Conservation (phyloP, 2,797 vertebrate genomes). For the Parotocinclus haroldoi region DNA sequence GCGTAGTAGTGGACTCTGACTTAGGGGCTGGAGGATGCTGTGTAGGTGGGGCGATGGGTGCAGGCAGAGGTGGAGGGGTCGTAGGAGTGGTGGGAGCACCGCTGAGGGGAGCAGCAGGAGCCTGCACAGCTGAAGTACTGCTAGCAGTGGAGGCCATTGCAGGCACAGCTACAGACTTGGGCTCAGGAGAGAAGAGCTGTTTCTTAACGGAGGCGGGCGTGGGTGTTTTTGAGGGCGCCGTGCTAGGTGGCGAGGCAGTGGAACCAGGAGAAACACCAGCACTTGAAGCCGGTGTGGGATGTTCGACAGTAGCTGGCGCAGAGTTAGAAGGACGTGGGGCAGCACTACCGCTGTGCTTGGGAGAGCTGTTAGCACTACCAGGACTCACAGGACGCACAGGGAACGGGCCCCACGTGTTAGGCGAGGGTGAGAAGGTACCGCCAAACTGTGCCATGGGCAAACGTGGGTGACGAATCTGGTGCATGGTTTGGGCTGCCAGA, state of each 20-base stretch:
- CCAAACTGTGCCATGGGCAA: conserved; percentile 97
- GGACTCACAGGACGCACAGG: conserved; percentile 96
- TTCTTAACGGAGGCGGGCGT: conserved; percentile 91
- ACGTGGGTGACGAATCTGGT: conserved; percentile 96
- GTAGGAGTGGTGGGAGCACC: conserved; percentile 69
- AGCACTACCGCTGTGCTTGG: conserved; percentile 84
- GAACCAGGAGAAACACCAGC: conserved; percentile 65
- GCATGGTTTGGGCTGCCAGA: conserved; percentile 96
- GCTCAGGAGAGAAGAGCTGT: conserved; percentile 86
- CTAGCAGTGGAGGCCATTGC: conserved; percentile 65
- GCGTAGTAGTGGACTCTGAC: conserved; percentile 69
- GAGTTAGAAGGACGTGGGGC: conserved; percentile 62
- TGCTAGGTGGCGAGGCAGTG: conserved; percentile 69
- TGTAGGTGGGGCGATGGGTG: conserved; percentile 68
- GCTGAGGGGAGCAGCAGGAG: conserved; percentile 74
- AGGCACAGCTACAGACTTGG: conserved; percentile 76
- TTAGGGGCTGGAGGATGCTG: conserved; percentile 75
- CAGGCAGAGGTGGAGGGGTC: conserved; percentile 68
- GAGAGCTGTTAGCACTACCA: conserved; percentile 91
- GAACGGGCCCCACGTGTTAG: conserved; percentile 97
- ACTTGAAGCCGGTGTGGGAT: conserved; percentile 64
- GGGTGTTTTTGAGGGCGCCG: conserved; percentile 75
- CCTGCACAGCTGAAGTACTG: conserved; percentile 57
- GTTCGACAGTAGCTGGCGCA: conserved; percentile 70
- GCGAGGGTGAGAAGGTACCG: conserved; percentile 90